Base-by-base conservation (phyloP, 2,113 vertebrate genomes). In the Tragulus kanchil region DNA sequence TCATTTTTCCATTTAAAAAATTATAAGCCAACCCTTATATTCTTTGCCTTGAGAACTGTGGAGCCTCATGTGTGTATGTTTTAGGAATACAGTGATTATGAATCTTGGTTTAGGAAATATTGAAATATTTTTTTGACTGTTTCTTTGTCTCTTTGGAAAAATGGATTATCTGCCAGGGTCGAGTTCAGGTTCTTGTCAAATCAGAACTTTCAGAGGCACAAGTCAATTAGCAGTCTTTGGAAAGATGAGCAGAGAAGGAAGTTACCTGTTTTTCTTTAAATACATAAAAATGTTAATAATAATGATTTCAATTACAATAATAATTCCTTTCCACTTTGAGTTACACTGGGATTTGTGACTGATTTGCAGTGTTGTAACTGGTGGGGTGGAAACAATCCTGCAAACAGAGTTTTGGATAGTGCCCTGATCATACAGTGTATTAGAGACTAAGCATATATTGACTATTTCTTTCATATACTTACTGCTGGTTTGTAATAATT, bases 1-100 rank as follows among this genome's bases (percentile, higher is more conserved):
- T 88, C 62, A 48, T 91, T 92, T 94, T 97, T 93, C 97, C 94
- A 71, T 96, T 97, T 94, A 97, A 98, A 97, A 96, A 92, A 75
- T 97, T 89, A 84, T 98, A 93, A 91, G 94, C 85, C 81, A 93
- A 73, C 89, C 95, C 98, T 97, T 97, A 94, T 91, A 78, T 92
- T 98, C 92, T 94, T 97, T 94, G 87, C 59, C 8, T 87, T 82
- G 3, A 92, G 64, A 96, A 92, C 62, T 61, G 62, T 96, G 79
- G 81, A 91, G 93, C 79, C 42, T 91, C 45, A 96, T 25, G 62
- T 88, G 50, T 77, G 69, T 71, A 97, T 97, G 95, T 96, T 96
- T 92, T 94, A 97, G 62, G 54, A 85, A 90, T 45, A 97, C 69
- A 95, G 94, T 82, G 73, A 61, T 79, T 85, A n/a, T 61, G 56